phyloP scores from a whole-genome alignment of 2,113 vertebrate genomes.

The mouse (Mus musculus) region GRCm39 chr16:49694001-49694500 shows the following conservation, averaged over 20 bases:
- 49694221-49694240: neutral
- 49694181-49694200: neutral
- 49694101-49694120: neutral
- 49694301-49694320: neutral
- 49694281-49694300: neutral
- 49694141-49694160: neutral
- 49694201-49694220: neutral
- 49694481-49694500: neutral
- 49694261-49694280: neutral
- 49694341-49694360: neutral
- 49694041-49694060: neutral
- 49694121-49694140: neutral
- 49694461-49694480: neutral
- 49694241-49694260: neutral
- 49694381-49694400: neutral
- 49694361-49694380: no score
- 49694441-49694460: neutral
- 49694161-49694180: neutral
- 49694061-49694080: neutral
- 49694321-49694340: neutral
- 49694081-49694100: neutral
- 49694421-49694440: neutral
- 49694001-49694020: neutral
- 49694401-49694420: no score
- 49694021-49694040: neutral